Percentiles rank a stretch among this genome's conserved stretches.
Evolutionary conservation across 2,113 vertebrate genomes (phyloP).

Genomic region (Xerus inauris): DNA sequence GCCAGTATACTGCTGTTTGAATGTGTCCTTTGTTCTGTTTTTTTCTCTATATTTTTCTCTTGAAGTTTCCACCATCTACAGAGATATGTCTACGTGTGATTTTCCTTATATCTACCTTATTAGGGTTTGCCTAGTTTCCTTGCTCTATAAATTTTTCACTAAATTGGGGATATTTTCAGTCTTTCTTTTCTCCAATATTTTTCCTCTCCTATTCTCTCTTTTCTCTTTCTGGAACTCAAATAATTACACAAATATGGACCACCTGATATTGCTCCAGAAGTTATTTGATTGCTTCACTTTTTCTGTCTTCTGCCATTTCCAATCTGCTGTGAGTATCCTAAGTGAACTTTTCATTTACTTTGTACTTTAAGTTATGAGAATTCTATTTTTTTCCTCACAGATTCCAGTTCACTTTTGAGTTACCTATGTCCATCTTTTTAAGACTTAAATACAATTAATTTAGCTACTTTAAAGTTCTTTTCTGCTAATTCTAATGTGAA

Average conservation of each 20-base stretch:
- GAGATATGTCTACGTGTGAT: not conserved
- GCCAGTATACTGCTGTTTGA: not conserved
- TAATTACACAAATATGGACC: not conserved
- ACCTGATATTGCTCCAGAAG: not conserved
- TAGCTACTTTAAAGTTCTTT: not conserved
- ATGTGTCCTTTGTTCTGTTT: not conserved
- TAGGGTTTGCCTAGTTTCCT: not conserved
- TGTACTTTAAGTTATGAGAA: not conserved
- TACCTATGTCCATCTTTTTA: not conserved
- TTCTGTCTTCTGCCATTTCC: not conserved
- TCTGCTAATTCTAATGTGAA: not conserved
- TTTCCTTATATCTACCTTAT: not conserved
- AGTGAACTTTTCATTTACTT: not conserved
- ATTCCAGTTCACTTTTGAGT: not conserved
- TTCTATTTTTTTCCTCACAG: not conserved
- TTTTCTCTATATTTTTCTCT: not conserved
- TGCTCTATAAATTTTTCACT: not conserved
- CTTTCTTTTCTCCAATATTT: not conserved
- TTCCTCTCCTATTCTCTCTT: not conserved
- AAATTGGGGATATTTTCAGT: not conserved
- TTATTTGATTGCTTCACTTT: not conserved
- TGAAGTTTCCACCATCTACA: not conserved
- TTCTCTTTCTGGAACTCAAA: not conserved
- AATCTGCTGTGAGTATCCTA: not conserved
- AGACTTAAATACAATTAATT: not conserved